These are phyloP conservation scores for Hemibagrus wyckioides DNA, from an alignment of 2,113 vertebrate genomes.

Conservation along the genomic window DNA sequence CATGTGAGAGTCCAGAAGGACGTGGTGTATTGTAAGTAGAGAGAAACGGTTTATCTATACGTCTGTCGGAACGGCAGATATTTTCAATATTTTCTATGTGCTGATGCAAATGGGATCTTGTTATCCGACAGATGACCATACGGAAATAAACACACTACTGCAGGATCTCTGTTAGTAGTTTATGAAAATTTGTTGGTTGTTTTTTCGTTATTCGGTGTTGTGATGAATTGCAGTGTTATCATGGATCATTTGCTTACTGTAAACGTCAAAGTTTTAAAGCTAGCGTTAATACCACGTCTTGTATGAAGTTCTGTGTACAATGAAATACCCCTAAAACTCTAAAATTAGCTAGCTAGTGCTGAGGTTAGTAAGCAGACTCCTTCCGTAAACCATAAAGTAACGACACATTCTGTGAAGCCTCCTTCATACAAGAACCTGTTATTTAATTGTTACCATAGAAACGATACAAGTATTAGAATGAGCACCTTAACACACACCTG, in stretches of 20 bases:
- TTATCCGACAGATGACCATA: constrained; percentile 53
- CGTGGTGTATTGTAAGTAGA: constrained; percentile 63
- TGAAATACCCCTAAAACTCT: too few species aligned
- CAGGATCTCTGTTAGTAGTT: constrained; percentile 39
- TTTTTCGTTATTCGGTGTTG: constrained; percentile 47
- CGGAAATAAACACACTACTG: constrained; percentile 61
- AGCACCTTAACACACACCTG: too few species aligned
- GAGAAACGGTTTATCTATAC: constrained; percentile 58
- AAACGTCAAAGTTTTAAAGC: not conserved
- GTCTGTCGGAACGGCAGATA: constrained; percentile 52
- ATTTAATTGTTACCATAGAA: too few species aligned
- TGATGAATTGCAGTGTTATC: not conserved
- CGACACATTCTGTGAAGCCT: not conserved
- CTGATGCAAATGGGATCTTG: constrained; percentile 54
- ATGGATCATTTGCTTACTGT: not conserved
- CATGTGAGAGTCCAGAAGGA: constrained; percentile 64
- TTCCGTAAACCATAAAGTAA: too few species aligned
- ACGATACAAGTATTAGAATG: too few species aligned
- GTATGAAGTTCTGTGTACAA: not conserved
- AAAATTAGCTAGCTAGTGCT: too few species aligned
- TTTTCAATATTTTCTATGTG: constrained; percentile 69
- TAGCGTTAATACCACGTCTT: not conserved
- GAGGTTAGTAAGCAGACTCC: too few species aligned
- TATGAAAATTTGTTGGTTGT: constrained; percentile 17
- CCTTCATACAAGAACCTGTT: too few species aligned